Evolutionary conservation across 2,797 vertebrate genomes (phyloP).

Genomic region (Betta splendens): DNA sequence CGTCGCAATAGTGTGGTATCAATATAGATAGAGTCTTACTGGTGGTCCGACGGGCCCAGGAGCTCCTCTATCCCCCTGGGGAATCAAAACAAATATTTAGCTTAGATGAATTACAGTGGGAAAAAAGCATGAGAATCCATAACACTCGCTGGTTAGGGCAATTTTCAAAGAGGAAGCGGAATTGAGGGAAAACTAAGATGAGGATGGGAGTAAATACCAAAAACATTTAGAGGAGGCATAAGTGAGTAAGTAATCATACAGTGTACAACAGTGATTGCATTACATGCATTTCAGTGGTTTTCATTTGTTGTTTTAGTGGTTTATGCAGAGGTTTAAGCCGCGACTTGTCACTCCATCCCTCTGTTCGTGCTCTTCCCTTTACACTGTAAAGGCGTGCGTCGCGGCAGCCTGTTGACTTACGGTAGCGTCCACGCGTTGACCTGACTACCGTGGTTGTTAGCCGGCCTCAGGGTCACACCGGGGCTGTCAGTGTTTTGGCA

Average conservation of each 20-base stretch:
- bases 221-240: slow-evolving; percentile 2
- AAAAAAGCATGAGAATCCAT: slow-evolving; percentile 40
- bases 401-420: slow-evolving; percentile 36
- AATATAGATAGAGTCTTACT: slow-evolving; percentile 84
- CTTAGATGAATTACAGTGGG: slow-evolving; percentile 71
- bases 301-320: too few species aligned
- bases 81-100: slow-evolving; percentile 78
- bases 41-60: slow-evolving; percentile 92
- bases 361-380: not conserved
- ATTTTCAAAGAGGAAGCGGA: slow-evolving; percentile 8
- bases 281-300: too few species aligned
- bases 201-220: slow-evolving; percentile 8
- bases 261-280: slow-evolving; percentile 4
- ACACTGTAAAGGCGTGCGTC: slow-evolving; percentile 5
- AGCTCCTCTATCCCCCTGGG: slow-evolving; percentile 92
- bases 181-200: slow-evolving; percentile 9
- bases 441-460: slow-evolving; percentile 52
- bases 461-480: slow-evolving; percentile 62
- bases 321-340: too few species aligned
- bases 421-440: slow-evolving; percentile 50
- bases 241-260: not conserved
- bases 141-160: slow-evolving; percentile 16
- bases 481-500: slow-evolving; percentile 76
- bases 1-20: slow-evolving; percentile 52
- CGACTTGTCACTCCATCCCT: too few species aligned